Base-by-base conservation (phyloP, 2,797 vertebrate species). In the Rhinatrema bivittatum region DNA sequence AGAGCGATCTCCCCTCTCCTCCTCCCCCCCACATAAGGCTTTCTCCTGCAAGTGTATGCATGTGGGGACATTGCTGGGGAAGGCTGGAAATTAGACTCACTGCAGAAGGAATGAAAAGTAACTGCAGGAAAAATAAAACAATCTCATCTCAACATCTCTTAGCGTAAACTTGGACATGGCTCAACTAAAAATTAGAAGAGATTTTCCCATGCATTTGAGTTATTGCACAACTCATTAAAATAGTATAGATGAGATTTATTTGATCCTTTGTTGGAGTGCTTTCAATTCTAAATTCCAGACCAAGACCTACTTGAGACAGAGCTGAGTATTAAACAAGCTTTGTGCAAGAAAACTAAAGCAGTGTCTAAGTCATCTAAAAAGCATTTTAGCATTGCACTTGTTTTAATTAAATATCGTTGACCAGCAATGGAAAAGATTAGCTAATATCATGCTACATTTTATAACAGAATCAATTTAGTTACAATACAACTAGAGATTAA, bases 161-260 rank as follows among this genome's bases (percentile, higher is more conserved):
- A 63, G 63, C 60, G 67, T 60, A 67, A 48, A 34, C 19, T 53
- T 56, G 27, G 63, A 47, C 3, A 34, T 34, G 13, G 36, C 16
- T 33, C 53, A 54, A 52, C 16, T 10, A 8, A 46, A 51, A 29
- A 61, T 35, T 60, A 39, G 65, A 41, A 59, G 56, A 45, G 31
- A 29, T 68, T 68, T 68, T 68, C 65, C 68, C 65, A 68, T 60
- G 53, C 53, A 50, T 45, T 68, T 62, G 58, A 68, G 45, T 68
- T 65, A 68, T 68, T 60, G 58, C 45, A 42, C 45, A 35, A 48
- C 61, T 68, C 61, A 68, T 68, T 62, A 65, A 68, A 65, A 60
- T 31, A 47, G 62, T 65, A 60, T 55, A 68, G 61, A 57, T 62
- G 61, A 29, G 17, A 17, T 29, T 17, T 29, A 17, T 27, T 29